Conservation (phyloP, 2,797 vertebrate genomes). For the Hyperoplus immaculatus region DNA sequence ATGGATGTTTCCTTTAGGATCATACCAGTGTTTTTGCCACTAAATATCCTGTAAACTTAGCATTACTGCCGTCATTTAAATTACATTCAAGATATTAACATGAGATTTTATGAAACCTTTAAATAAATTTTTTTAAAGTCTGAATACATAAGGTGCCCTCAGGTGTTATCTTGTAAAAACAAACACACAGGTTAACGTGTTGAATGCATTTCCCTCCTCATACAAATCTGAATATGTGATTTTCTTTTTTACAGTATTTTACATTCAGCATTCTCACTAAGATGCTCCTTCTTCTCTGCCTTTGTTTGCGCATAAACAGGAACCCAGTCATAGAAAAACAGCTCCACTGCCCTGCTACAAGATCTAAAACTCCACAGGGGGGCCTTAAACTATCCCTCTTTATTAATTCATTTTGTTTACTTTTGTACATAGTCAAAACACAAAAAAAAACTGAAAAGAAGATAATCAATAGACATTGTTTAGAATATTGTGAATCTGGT, state of each 20-base stretch:
- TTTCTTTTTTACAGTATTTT: too few species aligned
- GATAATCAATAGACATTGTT: too few species aligned
- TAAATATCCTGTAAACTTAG: accelerated
- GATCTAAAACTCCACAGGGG: too few species aligned
- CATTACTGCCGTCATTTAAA: not conserved
- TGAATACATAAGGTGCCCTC: not conserved
- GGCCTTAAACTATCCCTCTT: not conserved
- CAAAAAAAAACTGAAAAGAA: too few species aligned
- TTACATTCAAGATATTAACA: not conserved
- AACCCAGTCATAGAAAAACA: not conserved
- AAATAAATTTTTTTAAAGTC: not conserved
- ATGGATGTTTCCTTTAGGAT: not conserved
- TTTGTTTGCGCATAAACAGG: too few species aligned
- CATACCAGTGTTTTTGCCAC: not conserved
- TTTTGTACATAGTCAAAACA: not conserved
- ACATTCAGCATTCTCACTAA: too few species aligned
- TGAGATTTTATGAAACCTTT: too few species aligned
- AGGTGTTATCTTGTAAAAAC: not conserved
- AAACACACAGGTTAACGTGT: not conserved
- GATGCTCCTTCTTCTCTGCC: too few species aligned
- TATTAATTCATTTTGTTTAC: not conserved
- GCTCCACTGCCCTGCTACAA: not conserved
- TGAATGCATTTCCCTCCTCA: too few species aligned
- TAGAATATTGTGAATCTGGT: too few species aligned
- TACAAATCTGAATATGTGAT: too few species aligned